Evolutionary conservation across 2,113 vertebrate genomes (phyloP).

Genomic region (Hemicordylus capensis): DNA sequence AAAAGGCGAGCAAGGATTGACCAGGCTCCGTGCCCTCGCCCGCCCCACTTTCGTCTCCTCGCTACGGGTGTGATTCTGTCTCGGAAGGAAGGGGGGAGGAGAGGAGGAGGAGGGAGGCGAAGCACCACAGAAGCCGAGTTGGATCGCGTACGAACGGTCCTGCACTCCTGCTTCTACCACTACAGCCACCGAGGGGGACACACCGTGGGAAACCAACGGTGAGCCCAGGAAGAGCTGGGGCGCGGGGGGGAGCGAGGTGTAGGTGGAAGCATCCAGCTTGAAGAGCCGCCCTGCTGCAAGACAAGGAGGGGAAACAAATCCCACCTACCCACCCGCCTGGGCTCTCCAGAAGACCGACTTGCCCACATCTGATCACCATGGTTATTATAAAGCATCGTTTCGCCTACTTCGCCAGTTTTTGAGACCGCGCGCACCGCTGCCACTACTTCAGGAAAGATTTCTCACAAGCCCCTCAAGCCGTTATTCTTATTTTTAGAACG

Average conservation of each 20-base stretch:
- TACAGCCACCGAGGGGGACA: constrained; percentile 18
- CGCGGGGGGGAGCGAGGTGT: not conserved
- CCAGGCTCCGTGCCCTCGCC: constrained; percentile 46
- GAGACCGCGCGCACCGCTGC: not conserved
- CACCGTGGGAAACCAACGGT: constrained; percentile 22
- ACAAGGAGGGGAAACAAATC: not conserved
- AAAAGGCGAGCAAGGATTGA: not conserved
- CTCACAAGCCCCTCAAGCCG: constrained; percentile 37
- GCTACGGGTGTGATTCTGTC: not conserved
- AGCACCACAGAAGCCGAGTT: constrained; percentile 2
- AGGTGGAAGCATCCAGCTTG: not conserved
- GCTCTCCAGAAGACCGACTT: not conserved
- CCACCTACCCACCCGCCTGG: not conserved
- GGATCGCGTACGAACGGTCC: not conserved
- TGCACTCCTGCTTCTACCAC: not conserved
- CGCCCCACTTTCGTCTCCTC: constrained; percentile 13
- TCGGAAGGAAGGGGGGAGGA: not conserved
- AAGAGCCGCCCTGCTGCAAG: not conserved
- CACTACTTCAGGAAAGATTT: constrained; percentile 25
- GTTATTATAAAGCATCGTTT: not conserved
- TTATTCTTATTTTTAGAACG: not conserved
- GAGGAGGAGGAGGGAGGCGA: not conserved
- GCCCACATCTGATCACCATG: not conserved
- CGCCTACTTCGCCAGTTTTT: not conserved
- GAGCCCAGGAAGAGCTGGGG: constrained; percentile 65